phyloP scores from a whole-genome alignment of 1,140 invertebrate species.

The Araneus ventricosus region DNA sequence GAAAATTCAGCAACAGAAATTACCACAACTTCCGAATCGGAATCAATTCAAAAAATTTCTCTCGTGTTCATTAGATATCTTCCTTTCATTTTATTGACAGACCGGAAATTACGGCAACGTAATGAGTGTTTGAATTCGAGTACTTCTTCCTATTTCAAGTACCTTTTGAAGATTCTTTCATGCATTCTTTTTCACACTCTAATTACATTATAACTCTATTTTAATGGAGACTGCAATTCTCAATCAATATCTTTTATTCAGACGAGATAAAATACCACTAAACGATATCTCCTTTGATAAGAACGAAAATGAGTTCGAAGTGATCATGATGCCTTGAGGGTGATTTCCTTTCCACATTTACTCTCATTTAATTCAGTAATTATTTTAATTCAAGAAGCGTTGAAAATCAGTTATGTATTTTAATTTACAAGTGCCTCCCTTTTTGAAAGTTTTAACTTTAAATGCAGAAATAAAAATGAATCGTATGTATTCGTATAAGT shows the following conservation, averaged over 20 bases:
- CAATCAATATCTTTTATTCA: neutral
- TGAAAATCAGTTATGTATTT: neutral
- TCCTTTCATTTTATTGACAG: constrained; percentile 10
- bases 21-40: neutral
- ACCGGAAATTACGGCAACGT: neutral
- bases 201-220: neutral
- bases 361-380: neutral
- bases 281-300: neutral
- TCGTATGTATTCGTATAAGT: too few relatives aligned
- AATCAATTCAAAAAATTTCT: neutral
- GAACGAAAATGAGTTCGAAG: neutral
- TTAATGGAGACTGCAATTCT: neutral
- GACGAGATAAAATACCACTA: neutral
- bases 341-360: neutral
- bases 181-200: neutral
- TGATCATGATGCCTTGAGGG: neutral
- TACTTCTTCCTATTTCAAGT: neutral
- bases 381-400: neutral
- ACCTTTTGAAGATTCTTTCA: neutral
- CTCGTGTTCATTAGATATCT: neutral
- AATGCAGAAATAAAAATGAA: too few relatives aligned
- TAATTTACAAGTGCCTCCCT: too few relatives aligned
- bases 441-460: too few relatives aligned
- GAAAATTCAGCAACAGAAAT: neutral
- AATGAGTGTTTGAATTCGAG: neutral